Evolutionary conservation across 2,113 vertebrate species (phyloP), one percentile per base, ranked within the genome.

Genomic region (Oxygymnocypris stewartii): DNA sequence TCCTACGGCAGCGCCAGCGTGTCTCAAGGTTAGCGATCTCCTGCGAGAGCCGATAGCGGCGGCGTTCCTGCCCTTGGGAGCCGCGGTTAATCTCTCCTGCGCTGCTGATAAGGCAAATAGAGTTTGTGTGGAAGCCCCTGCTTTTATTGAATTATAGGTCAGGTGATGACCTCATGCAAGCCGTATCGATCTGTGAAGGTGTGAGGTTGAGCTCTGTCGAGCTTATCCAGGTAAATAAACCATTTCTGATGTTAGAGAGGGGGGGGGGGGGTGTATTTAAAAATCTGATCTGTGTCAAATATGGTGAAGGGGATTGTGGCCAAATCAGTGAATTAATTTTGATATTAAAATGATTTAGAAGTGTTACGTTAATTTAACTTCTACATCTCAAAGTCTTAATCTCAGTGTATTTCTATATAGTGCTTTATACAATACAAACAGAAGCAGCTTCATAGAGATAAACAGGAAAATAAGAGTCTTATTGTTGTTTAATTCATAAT

Each of bases 41-140:
- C 35, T 25, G 10, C 2, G 35, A 79, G 77, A 44, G 79, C 79
- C 42, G 78, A 61, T 61, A 61, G 31, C 12, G 6, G 31, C 12
- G 6, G 9, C 23, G 20, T 44, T 42, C 37, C 23, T 44, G 79
- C 35, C 54, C 79, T 63, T 5, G 57, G 37, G 79, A 88, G 74
- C n/a, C 8, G 42, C 4, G 13, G 40, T 61, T 18, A 14, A 76
- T 75, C 76, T 61, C 40, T 85, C 16, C 84, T 42, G 71, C 28
- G 54, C 18, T 77, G 57, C 51, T 79, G 84, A 63, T 79, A 79
- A 67, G 57, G 23, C 57, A 63, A 63, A 80, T 80, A 44, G 79
- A n/a, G 79, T 63, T 80, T 80, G 23, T 23, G 77, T 79, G 79
- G 57, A 80, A 81, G 79, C 57, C 59, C 79, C n/a, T 14, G 79